These are phyloP conservation scores for Heterodera carotae DNA, from an alignment of 1,140 invertebrate species.

Conservation along the genomic window DNA sequence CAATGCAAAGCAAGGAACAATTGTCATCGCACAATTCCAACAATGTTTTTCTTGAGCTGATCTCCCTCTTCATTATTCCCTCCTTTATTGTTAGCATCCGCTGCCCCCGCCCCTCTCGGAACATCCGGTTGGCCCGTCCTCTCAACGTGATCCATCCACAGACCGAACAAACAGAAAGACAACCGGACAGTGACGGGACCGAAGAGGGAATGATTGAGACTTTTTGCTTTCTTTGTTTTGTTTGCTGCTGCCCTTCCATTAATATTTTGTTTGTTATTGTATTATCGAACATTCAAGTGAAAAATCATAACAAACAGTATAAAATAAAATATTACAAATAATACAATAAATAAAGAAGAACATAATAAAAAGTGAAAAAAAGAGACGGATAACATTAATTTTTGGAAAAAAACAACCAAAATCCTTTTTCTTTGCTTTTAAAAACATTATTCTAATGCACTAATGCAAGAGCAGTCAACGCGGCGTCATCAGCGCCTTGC, in stretches of 20 bases:
- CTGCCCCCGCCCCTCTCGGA: too few relatives aligned
- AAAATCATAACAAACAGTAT: neutral
- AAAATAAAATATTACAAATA: neutral
- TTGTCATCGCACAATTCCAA: too few relatives aligned
- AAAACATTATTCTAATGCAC: too few relatives aligned
- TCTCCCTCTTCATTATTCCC: neutral
- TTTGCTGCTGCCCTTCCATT: too few relatives aligned
- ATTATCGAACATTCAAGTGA: neutral
- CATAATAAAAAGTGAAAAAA: too few relatives aligned
- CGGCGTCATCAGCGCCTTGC: constrained; percentile 61
- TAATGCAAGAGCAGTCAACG: constrained; percentile 30
- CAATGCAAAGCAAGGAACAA: too few relatives aligned
- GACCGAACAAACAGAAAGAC: neutral
- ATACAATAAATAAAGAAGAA: neutral
- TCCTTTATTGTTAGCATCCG: too few relatives aligned
- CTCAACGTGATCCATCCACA: neutral
- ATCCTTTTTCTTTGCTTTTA: too few relatives aligned
- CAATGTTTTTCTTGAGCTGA: neutral
- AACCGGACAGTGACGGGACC: neutral
- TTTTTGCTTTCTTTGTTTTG: too few relatives aligned
- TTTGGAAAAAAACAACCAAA: too few relatives aligned
- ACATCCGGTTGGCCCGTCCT: neutral
- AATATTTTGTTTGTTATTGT: neutral
- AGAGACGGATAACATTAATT: too few relatives aligned
- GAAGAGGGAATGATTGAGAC: too few relatives aligned